These are phyloP conservation scores for Alexandromys fortis DNA, from an alignment of 2,113 vertebrate genomes.

Conservation along the genomic window DNA sequence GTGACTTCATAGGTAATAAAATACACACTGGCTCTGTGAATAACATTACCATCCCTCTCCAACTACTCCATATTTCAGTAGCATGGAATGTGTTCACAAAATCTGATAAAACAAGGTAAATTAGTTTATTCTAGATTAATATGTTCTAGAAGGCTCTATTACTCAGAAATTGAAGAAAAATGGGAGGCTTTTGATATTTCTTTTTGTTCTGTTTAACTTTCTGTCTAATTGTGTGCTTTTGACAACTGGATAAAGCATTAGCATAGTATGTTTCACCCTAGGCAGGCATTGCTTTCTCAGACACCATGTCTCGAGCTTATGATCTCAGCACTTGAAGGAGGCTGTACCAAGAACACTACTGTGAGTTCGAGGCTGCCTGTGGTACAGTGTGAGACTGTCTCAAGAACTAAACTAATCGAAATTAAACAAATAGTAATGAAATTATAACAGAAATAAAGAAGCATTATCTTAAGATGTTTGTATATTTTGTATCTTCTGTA, in stretches of 20 bases:
- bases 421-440: background rate
- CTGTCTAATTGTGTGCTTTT: background rate
- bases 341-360: background rate
- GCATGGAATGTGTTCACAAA: background rate
- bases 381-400: background rate
- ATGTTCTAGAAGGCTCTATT: background rate
- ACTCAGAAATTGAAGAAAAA: constrained; percentile 29
- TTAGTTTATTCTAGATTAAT: background rate
- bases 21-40: background rate
- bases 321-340: background rate
- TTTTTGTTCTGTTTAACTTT: background rate
- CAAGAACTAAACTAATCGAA: background rate
- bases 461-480: background rate
- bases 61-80: constrained; percentile 15
- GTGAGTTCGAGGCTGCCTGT: background rate
- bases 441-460: background rate
- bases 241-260: background rate
- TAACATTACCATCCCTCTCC: background rate
- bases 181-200: background rate
- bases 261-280: background rate
- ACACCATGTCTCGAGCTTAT: too few relatives aligned
- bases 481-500: background rate
- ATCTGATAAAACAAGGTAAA: constrained; percentile 43
- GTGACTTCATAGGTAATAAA: constrained; percentile 32
- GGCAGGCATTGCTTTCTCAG: background rate